phyloP scores from a whole-genome alignment of 2,797 vertebrate genomes.

The Lagodon rhomboides region DNA sequence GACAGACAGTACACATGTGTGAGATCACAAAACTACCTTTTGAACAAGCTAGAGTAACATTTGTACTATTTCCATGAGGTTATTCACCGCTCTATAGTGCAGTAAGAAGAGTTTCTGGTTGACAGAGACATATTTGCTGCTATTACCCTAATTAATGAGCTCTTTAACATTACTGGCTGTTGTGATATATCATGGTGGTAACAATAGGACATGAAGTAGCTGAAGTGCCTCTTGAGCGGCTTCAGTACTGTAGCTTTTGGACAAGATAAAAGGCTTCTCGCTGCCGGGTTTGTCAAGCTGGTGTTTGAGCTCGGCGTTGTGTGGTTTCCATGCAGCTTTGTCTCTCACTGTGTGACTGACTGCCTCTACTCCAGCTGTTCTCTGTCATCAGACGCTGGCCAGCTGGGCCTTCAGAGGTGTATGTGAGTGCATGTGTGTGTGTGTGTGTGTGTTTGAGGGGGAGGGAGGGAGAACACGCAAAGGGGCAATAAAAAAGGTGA shows the following conservation, averaged over 20 bases:
- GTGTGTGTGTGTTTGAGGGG: slow-evolving; percentile 7
- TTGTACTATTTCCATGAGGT: slow-evolving; percentile 7
- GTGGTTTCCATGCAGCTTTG: slow-evolving; percentile 59
- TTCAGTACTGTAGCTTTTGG: background rate
- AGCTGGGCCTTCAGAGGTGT: slow-evolving; percentile 74
- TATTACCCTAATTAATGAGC: slow-evolving; percentile 24
- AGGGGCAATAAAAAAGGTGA: slow-evolving; percentile 76
- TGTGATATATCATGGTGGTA: slow-evolving; percentile 6
- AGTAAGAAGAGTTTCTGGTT: background rate
- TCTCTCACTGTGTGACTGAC: slow-evolving; percentile 52
- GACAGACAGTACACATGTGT: slow-evolving; percentile 3
- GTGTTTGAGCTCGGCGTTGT: slow-evolving; percentile 30
- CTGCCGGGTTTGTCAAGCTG: slow-evolving; percentile 25
- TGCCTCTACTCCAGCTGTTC: slow-evolving; percentile 81
- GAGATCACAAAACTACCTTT: background rate
- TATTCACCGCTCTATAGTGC: background rate
- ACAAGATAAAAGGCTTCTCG: background rate
- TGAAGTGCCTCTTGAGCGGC: background rate
- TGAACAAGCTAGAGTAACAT: background rate
- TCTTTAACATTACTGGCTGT: slow-evolving; percentile 4
- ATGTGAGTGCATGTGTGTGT: slow-evolving; percentile 33
- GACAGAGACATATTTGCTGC: slow-evolving; percentile 14
- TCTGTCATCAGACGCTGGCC: slow-evolving; percentile 80
- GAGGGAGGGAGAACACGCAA: slow-evolving; percentile 34
- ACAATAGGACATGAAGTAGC: background rate